These are phyloP conservation scores for Fragum whitleyi DNA, from an alignment of 2,888 invertebrate genomes.

Conservation along the genomic window DNA sequence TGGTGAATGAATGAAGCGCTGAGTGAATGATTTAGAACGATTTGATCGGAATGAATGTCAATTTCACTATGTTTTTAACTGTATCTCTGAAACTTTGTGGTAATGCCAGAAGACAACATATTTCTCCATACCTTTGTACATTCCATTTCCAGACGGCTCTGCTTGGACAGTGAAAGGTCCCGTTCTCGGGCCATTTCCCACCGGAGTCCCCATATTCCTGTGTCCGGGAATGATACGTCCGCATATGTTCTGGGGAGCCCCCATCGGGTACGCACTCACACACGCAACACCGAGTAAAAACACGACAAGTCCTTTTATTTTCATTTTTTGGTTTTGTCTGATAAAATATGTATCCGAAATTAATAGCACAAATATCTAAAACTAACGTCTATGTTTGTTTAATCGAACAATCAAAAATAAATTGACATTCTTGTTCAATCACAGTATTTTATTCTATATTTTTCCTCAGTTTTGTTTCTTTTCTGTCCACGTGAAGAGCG, in stretches of 20 bases:
- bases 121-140: conserved; percentile 42
- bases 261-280: conserved; percentile 41
- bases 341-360: background rate
- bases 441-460: background rate
- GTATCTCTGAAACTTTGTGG: too few relatives aligned
- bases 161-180: conserved; percentile 50
- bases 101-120: too few relatives aligned
- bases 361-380: background rate
- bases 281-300: conserved; percentile 26
- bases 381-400: background rate
- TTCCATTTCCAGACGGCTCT: conserved; percentile 34
- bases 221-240: conserved; percentile 60
- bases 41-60: too few relatives aligned
- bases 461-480: background rate
- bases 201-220: conserved; percentile 53
- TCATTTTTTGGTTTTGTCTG: background rate
- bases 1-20: too few relatives aligned
- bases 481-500: background rate
- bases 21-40: too few relatives aligned
- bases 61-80: too few relatives aligned
- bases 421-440: background rate
- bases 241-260: conserved; percentile 59
- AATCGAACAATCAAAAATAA: background rate
- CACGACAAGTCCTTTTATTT: background rate
- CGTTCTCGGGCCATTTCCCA: conserved; percentile 40